Evolutionary conservation across 2,113 vertebrate genomes (phyloP), one percentile per base, ranked within the genome.

Genomic region (Lophura nycthemera): DNA sequence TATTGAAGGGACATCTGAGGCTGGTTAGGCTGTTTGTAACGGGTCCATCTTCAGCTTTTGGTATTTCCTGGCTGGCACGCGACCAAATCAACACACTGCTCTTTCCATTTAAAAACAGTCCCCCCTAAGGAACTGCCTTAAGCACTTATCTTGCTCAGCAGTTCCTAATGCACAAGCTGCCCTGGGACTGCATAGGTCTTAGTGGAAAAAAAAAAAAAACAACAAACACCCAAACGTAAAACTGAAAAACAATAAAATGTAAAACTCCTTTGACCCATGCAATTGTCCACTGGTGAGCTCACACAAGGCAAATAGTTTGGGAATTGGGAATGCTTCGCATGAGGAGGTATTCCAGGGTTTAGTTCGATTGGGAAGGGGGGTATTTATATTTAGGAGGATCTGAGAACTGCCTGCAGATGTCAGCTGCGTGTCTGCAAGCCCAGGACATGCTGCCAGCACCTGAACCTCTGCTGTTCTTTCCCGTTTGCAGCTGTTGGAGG

Each of bases 1-100:
- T 76, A 90, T 27, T 0, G 9, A 86, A 80, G 66, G 88, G 92
- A 95, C 97, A 97, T 95, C 96, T 97, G 96, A 97, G 95, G 74
- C 57, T 95, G 88, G 90, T 97, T 97, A 97, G 71, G 22, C 66
- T 63, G 54, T 95, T 95, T 94, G 88, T 76, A 87, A 76, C 8
- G 10, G 71, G 87, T 89, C 93, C 79, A 74, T 93, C 93, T 95
- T 94, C 92, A 80, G 40, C 42, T 92, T 92, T 70, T 73, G 96
- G 95, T 93, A 95, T 96, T 92, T 97, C 93, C 96, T 90, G 78
- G 61, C 16, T 81, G 91, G 93, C 88, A 79, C 3, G 9, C 34
- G 42, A 67, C 76, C 91, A 95, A 45, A 90, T 67, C 56, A 45
- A 83, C 56, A 40, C 66, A 30, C 9, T 40, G 34, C 42, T 85